Evolutionary conservation across 1,140 invertebrate species (phyloP), one percentile per base, ranked within the genome.

Genomic region (Camponotus vicinus): DNA sequence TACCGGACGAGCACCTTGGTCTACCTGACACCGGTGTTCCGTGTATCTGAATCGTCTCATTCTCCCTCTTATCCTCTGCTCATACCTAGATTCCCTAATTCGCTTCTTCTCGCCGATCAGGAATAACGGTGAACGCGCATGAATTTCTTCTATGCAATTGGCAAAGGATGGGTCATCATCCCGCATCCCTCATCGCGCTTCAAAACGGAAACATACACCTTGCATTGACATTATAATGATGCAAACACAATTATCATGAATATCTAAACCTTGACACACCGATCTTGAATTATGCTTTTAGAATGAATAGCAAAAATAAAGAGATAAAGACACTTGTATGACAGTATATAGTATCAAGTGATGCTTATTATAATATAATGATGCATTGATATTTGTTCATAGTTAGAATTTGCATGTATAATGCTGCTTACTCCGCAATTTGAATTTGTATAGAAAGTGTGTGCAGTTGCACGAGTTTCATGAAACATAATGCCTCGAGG

Each of bases 1-100:
- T 40, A 67, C 32, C 55, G 75, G 34, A 67, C 73, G 64, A 78
- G 79, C 64, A 92, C 88, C 85, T 91, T 90, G 83, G 73, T 90
- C 76, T 70, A 79, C 13, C 49, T 52, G 49, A 52, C 15, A 52
- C 82, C 73, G 76, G 84, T 85, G 86, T 77, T 85, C 57, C 34
- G 18, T 73, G 37, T 79, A 40, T 57, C 32, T 21, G n/a, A 78
- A 42, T 27, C 77, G n/a, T 83, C 52, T 64, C 69, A 32, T 63
- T 63, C 32, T 73, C 70, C n/a, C 27, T 67, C 45, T 45, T 34
- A 13, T n/a, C 40, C 9, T 55, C 21, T 13, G 18, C 40, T 13
- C 18, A 21, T 37, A 85, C 32, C 18, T 77, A 13, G 59, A 45
- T 61, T 77, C 45, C 37, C 79, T 73, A 37, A 73, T 75, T 66